A percentile compares a stretch with the other conserved stretches of the same genome.
phyloP scores from a whole-genome alignment of 2,113 vertebrate genomes.

The Megaceryle torquata region DNA sequence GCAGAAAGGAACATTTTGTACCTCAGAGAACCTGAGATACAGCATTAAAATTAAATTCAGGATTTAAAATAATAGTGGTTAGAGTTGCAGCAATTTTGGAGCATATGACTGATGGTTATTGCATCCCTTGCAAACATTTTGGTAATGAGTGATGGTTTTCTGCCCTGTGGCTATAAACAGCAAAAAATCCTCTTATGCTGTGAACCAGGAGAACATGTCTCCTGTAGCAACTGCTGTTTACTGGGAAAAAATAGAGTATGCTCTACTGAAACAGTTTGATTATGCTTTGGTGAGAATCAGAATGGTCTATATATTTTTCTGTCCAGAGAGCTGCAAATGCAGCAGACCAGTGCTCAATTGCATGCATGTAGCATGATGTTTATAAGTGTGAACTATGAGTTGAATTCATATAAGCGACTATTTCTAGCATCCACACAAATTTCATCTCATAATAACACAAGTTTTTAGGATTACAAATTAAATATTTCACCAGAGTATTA shows the following conservation, averaged over 20 bases:
- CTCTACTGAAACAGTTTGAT: not conserved
- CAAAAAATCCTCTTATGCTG: not conserved
- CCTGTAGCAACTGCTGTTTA: not conserved
- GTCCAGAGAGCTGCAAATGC: not conserved
- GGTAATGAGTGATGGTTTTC: not conserved
- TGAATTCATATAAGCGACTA: not conserved
- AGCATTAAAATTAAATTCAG: not conserved
- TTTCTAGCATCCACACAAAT: not conserved
- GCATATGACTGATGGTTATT: not conserved
- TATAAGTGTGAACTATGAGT: not conserved
- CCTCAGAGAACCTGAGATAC: not conserved
- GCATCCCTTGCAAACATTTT: not conserved
- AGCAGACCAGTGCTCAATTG: not conserved
- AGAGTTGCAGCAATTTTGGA: not conserved
- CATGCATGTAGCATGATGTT: not conserved
- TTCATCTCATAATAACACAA: not conserved
- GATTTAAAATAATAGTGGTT: not conserved
- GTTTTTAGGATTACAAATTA: not conserved
- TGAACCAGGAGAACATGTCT: not conserved
- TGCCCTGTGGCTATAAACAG: not conserved
- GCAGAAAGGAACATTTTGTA: not conserved
- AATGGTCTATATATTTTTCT: not conserved
- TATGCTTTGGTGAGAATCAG: not conserved
- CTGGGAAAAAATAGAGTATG: not conserved
- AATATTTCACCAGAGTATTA: not conserved